phyloP scores from a whole-genome alignment of 2,113 vertebrate species.

The Numenius arquata region DNA sequence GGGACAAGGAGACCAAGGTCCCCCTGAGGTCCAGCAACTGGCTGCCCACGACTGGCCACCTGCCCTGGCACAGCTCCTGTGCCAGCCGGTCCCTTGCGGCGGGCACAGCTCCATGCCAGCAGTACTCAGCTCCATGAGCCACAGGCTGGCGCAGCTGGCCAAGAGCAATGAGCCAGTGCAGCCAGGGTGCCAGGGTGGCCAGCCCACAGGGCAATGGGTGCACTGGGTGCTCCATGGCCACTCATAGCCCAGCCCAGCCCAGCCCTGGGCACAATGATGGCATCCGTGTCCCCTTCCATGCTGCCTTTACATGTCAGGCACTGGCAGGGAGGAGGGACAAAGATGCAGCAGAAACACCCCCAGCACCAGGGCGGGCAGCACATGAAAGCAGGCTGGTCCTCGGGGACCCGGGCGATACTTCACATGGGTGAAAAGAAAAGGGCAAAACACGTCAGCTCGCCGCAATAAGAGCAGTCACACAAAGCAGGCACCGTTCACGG shows the following conservation, averaged over 20 bases:
- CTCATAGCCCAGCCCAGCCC: not conserved
- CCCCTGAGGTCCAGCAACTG: not conserved
- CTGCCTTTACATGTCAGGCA: not conserved
- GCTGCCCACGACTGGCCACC: not conserved
- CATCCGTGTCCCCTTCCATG: not conserved
- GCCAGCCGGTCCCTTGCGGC: rapidly evolving
- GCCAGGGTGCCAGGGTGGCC: rapidly evolving
- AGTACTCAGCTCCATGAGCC: rapidly evolving
- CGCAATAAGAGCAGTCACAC: not conserved
- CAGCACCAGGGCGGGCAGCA: rapidly evolving
- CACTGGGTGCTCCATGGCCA: rapidly evolving
- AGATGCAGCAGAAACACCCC: not conserved
- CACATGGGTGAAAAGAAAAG: not conserved
- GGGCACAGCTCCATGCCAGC: not conserved
- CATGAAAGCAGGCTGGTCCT: not conserved
- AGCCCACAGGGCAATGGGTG: rapidly evolving
- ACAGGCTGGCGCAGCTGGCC: rapidly evolving
- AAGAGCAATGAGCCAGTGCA: not conserved
- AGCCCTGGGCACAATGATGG: rapidly evolving
- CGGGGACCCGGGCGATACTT: rapidly evolving
- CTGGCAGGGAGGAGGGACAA: not conserved
- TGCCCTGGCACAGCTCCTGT: not conserved
- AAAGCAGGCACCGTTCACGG: not conserved
- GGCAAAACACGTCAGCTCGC: not conserved
- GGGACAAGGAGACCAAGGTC: not conserved